Evolutionary conservation across 2,888 invertebrate species (phyloP).

Genomic region (Cepaea hortensis): DNA sequence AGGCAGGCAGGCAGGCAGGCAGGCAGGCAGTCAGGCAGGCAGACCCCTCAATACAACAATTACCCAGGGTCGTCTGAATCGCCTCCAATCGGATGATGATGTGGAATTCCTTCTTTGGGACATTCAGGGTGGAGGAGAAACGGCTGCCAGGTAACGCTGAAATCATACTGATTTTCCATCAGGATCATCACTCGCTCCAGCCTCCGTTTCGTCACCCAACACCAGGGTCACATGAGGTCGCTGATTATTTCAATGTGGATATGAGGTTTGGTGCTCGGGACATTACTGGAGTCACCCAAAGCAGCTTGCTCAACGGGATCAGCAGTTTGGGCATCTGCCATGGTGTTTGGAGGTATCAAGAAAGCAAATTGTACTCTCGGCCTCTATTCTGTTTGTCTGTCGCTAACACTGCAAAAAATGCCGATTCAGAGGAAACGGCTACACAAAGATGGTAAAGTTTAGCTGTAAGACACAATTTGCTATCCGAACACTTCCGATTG

Average conservation of each 20-base stretch:
- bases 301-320: background rate
- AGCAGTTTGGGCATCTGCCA: too few species aligned
- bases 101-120: conserved; percentile 68
- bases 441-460: too few species aligned
- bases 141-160: conserved; percentile 72
- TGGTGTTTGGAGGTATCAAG: too few species aligned
- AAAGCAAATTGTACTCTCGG: too few species aligned
- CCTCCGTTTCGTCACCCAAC: conserved; percentile 73
- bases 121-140: conserved; percentile 68
- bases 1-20: too few species aligned
- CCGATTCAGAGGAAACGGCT: too few species aligned
- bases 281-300: background rate
- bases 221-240: conserved; percentile 74
- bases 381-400: too few species aligned
- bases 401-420: too few species aligned
- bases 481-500: too few species aligned
- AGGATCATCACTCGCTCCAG: conserved; percentile 69
- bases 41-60: background rate
- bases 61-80: conserved; percentile 31
- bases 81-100: conserved; percentile 45
- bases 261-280: conserved; percentile 52
- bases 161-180: conserved; percentile 62
- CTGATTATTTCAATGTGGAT: conserved; percentile 68
- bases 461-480: too few species aligned
- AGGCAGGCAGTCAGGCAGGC: too few species aligned